Conservation (phyloP, 2,113 vertebrate species). For the Lethenteron camtschaticum region DNA sequence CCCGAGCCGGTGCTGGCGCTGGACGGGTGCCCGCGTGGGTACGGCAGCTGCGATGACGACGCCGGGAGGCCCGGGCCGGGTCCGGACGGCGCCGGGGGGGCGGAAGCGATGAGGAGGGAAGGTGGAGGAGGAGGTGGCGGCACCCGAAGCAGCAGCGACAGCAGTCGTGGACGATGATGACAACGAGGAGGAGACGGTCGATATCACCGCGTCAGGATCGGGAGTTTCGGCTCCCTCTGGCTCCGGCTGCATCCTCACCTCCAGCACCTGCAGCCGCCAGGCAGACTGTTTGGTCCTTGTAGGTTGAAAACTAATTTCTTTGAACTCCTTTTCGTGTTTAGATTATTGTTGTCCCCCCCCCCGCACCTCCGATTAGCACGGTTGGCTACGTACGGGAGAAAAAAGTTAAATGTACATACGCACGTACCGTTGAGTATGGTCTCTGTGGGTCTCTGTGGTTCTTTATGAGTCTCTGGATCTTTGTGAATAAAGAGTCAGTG, state of each 20-base stretch:
- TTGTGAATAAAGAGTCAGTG: no score
- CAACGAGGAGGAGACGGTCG: background rate
- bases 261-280: slow-evolving; percentile 19
- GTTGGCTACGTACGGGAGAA: no score
- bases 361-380: no score
- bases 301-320: no score
- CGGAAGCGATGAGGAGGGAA: background rate
- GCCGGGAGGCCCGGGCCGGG: background rate
- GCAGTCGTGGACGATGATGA: background rate
- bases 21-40: background rate
- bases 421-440: no score
- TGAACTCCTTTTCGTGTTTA: no score
- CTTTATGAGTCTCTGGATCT: no score
- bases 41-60: background rate
- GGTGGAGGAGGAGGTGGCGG: background rate
- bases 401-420: no score
- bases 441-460: no score
- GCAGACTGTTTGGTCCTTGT: no score
- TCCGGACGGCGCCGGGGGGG: background rate
- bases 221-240: slow-evolving; percentile 70
- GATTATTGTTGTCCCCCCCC: no score
- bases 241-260: slow-evolving; percentile 65
- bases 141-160: background rate
- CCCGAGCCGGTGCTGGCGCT: no score
- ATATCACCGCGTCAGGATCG: slow-evolving; percentile 30